Evolutionary conservation across 2,888 invertebrate species (phyloP).

Genomic region (Macaria liturata): DNA sequence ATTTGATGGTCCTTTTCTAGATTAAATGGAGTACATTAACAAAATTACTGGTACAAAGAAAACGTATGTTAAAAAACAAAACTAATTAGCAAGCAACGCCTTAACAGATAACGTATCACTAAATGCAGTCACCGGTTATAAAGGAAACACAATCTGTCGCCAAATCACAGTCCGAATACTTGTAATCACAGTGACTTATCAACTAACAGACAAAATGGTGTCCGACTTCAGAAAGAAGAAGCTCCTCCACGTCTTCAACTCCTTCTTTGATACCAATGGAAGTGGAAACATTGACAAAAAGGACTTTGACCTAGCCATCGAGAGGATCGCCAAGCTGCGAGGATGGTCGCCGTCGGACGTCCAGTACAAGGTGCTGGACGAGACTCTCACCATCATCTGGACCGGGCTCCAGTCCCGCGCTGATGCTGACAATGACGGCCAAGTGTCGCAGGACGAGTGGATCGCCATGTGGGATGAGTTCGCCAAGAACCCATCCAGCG

Average conservation of each 20-base stretch:
- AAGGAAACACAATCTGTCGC: slow-evolving; percentile 18
- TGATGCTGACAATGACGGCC: slow-evolving; percentile 92
- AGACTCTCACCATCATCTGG: slow-evolving; percentile 92
- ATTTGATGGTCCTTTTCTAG: too few relatives aligned
- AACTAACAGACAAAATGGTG: slow-evolving; percentile 74
- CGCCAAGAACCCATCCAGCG: slow-evolving; percentile 83
- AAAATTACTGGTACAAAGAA: too few relatives aligned
- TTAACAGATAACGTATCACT: slow-evolving; percentile 36
- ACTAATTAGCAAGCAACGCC: slow-evolving; percentile 24
- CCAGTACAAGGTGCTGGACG: slow-evolving; percentile 89
- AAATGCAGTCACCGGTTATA: slow-evolving; percentile 20
- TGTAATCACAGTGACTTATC: not conserved
- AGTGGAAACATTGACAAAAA: slow-evolving; percentile 94
- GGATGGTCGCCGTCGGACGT: slow-evolving; percentile 90
- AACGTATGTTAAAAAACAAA: too few relatives aligned
- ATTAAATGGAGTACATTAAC: too few relatives aligned
- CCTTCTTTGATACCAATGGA: slow-evolving; percentile 94
- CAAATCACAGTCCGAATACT: slow-evolving; percentile 20
- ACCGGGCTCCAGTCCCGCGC: slow-evolving; percentile 90
- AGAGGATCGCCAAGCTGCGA: slow-evolving; percentile 91
- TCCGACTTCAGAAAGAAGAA: slow-evolving; percentile 96
- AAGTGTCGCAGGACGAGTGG: slow-evolving; percentile 81
- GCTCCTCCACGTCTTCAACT: slow-evolving; percentile 92
- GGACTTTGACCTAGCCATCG: slow-evolving; percentile 93
- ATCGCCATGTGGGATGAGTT: slow-evolving; percentile 86